phyloP scores from a whole-genome alignment of 1,140 invertebrate species.

The Cyclina sinensis region DNA sequence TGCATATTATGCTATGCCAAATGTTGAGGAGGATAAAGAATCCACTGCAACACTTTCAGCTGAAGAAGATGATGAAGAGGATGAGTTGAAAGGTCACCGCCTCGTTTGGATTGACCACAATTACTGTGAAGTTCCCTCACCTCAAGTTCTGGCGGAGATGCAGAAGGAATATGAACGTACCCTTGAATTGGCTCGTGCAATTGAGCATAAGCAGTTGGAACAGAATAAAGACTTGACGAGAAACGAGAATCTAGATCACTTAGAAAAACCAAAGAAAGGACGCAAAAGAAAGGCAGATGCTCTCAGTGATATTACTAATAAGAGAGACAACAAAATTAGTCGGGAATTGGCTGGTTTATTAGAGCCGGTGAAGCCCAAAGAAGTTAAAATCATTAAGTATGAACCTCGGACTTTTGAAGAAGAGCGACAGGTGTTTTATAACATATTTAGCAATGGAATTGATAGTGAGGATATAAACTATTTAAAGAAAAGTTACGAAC shows the following conservation, averaged over 20 bases:
- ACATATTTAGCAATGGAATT: conserved; percentile 89
- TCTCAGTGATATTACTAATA: conserved; percentile 67
- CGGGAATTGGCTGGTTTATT: conserved; percentile 83
- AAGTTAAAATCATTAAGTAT: conserved; percentile 76
- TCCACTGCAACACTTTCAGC: conserved; percentile 79
- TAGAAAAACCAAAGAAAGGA: conserved; percentile 69
- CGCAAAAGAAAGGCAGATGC: conserved; percentile 70
- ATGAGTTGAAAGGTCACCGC: conserved; percentile 65
- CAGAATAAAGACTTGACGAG: conserved; percentile 42
- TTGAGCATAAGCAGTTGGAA: conserved; percentile 44
- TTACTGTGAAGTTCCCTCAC: conserved; percentile 82
- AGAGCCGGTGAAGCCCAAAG: conserved; percentile 79
- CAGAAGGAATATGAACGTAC: conserved; percentile 69
- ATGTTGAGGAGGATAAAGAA: conserved; percentile 65
- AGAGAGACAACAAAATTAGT: conserved; percentile 76
- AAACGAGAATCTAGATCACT: conserved; percentile 50
- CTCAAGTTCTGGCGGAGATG: conserved; percentile 62
- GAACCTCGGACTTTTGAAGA: conserved; percentile 79
- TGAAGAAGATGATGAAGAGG: conserved; percentile 77
- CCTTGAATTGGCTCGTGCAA: conserved; percentile 30
- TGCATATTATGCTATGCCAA: conserved; percentile 79
- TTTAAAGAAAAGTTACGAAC: conserved; percentile 94
- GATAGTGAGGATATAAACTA: conserved; percentile 96
- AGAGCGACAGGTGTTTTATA: conserved; percentile 84
- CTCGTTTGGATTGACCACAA: conserved; percentile 84